Base-by-base conservation (phyloP, 2,888 invertebrate genomes). In the Lasiommata megera region DNA sequence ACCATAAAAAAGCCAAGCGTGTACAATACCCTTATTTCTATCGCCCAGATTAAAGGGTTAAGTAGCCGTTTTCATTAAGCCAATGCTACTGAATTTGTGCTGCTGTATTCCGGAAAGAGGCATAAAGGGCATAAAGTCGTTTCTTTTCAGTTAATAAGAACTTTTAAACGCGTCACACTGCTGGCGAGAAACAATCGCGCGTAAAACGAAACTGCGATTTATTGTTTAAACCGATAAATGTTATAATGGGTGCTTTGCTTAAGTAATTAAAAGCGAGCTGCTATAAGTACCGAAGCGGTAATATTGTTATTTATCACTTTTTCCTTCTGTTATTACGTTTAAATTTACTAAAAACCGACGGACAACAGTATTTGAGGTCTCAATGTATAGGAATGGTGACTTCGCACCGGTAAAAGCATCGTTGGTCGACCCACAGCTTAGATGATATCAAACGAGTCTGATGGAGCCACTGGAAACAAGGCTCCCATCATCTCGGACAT, bases 181-280 rank as follows among this genome's bases (percentile, higher is more conserved):
- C 57, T 70, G 69, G 62, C 52, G 53, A 61, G 58, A 64, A 69
- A 83, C 80, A 82, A 82, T 82, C 70, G 77, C 64, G 66, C 70
- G 74, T 77, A 75, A 76, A 76, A 69, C 72, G 70, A 68, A 66
- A 64, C 69, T 68, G 67, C 66, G 70, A 72, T 67, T 77, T 74
- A 74, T 74, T 70, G 72, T 71, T 64, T 69, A 62, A 68, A 64
- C 69, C 70, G 68, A 70, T 77, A 65, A 59, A 67, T 61, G 54
- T 63, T 56, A 54, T 61, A 55, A 61, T 62, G 55, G 54, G 37
- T 14, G 46, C 38, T 59, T 57, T 57, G 41, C 36, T 46, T 52
- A 47, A 37, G 44, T 29, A 55, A 47, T 48, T 44, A 47, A 43
- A 43, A 52, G 28, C 14, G 34, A 44, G 51, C 29, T 40, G 48